phyloP scores from a whole-genome alignment of 1,140 invertebrate species.

The Tetramorium simillimum region DNA sequence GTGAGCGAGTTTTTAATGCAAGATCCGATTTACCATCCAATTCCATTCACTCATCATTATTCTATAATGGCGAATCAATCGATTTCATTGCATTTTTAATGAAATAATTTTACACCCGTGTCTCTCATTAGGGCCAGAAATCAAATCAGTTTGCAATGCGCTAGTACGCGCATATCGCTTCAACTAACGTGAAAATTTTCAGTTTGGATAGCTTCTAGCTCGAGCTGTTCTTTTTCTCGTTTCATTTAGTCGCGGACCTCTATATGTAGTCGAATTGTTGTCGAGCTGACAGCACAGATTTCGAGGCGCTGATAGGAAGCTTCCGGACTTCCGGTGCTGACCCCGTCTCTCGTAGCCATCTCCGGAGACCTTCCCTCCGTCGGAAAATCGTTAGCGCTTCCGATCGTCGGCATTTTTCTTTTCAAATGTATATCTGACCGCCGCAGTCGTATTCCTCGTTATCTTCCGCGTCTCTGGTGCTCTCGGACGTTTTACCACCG shows the following conservation, averaged over 20 bases:
- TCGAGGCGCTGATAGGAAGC: constrained; percentile 80
- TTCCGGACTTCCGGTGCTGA: constrained; percentile 81
- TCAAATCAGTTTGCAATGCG: constrained; percentile 10
- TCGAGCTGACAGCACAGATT: constrained; percentile 82
- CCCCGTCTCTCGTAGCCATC: constrained; percentile 67
- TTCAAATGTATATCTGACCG: constrained; percentile 61
- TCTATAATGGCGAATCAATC: constrained; percentile 47
- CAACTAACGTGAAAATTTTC: constrained; percentile 7
- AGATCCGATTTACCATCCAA: constrained; percentile 42
- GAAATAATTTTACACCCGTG: constrained; percentile 48
- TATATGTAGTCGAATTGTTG: constrained; percentile 39
- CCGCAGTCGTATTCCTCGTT: constrained; percentile 11
- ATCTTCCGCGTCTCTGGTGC: not conserved
- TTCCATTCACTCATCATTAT: constrained; percentile 49
- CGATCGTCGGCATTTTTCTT: constrained; percentile 72
- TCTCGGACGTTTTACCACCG: constrained; percentile 8
- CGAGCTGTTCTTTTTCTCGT: constrained; percentile 22
- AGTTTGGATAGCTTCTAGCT: not conserved
- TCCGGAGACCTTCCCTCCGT: constrained; percentile 50
- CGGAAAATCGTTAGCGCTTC: constrained; percentile 72
- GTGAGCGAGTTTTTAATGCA: constrained; percentile 50
- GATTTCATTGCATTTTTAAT: constrained; percentile 50
- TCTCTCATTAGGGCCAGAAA: constrained; percentile 13
- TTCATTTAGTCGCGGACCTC: constrained; percentile 40
- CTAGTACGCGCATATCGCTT: not conserved